Base-by-base conservation (phyloP, 2,888 invertebrate species). In the Erebia ligea region DNA sequence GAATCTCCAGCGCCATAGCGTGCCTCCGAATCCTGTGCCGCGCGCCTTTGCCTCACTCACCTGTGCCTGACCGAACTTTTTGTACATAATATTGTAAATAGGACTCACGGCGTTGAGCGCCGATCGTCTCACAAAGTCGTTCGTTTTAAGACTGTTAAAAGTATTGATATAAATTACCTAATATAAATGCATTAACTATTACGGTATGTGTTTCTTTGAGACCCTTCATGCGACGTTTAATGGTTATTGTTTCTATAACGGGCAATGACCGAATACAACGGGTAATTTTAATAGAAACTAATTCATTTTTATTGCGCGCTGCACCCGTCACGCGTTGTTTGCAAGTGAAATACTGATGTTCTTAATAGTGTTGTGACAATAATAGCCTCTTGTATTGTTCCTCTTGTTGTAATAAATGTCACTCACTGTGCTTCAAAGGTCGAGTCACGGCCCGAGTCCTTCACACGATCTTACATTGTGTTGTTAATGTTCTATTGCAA, bases 121-220 rank as follows among this genome's bases (percentile, higher is more conserved):
- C 80, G 78, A 73, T 84, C 85, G 83, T 88, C 86, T 56, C 81
- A 86, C 89, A 90, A 89, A 92, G 92, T 92, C 92, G 92, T 89
- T 89, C 81, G 87, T 88, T 89, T 88, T 92, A 93, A 93, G 92
- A 93, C 92, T 92, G 92, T 92, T 93, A 92, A 89, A 90, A 92
- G 91, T 92, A 92, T 92, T 92, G 92, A 92, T 92, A 91, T 87
- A 86, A 90, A 84, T 78, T 90, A 90, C 82, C 86, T 92, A 92
- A 92, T 92, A 92, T 92, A 90, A 81, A 83, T 81, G 83, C 84
- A 86, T 86, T 86, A 83, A 79, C 79, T 80, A 83, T 77, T 79
- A 68, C n/a, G 68, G 34, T 34, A 45, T 69, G 75, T 77, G 68
- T 80, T 81, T 82, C 77, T 74, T 77, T 66, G 69, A 61, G 62